These are phyloP conservation scores for Pelvicachromis taeniatus DNA, from an alignment of 2,113 vertebrate species.

Conservation along the genomic window DNA sequence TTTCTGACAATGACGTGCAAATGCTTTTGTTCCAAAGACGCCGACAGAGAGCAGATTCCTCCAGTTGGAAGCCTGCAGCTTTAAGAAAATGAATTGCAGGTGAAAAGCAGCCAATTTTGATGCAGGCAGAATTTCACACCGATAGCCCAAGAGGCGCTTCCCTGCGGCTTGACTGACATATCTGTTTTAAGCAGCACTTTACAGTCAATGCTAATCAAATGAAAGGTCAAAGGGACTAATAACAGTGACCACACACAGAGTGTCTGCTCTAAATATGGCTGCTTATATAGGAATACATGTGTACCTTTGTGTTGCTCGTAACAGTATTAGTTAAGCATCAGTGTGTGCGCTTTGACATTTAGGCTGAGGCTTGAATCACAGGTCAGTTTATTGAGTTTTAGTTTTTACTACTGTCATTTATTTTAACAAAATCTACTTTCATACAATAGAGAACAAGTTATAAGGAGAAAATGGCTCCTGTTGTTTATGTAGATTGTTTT, in stretches of 20 bases:
- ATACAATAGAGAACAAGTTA: not conserved
- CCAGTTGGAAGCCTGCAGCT: not conserved
- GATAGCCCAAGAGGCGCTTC: not conserved
- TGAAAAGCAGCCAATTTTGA: not conserved
- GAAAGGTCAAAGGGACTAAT: constrained; percentile 23
- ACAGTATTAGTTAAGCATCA: not conserved
- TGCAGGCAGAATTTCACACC: not conserved
- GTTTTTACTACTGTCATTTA: not conserved
- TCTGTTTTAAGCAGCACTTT: not conserved
- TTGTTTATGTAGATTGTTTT: not conserved
- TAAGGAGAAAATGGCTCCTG: not conserved
- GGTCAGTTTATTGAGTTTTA: not conserved
- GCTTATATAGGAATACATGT: not conserved
- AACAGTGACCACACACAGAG: not conserved
- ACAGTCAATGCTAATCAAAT: constrained; percentile 29
- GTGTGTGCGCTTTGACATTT: not conserved
- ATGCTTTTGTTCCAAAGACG: not conserved
- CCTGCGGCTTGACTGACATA: not conserved
- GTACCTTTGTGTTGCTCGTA: not conserved
- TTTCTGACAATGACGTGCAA: not conserved
- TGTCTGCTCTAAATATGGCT: not conserved
- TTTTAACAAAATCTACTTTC: not conserved
- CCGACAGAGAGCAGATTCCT: not conserved
- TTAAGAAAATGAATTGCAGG: not conserved
- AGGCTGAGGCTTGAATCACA: not conserved